Percentiles rank a stretch among this genome's conserved stretches.
These are phyloP conservation scores for Heptranchias perlo DNA, from an alignment of 2,113 vertebrate genomes.

Conservation along the genomic window DNA sequence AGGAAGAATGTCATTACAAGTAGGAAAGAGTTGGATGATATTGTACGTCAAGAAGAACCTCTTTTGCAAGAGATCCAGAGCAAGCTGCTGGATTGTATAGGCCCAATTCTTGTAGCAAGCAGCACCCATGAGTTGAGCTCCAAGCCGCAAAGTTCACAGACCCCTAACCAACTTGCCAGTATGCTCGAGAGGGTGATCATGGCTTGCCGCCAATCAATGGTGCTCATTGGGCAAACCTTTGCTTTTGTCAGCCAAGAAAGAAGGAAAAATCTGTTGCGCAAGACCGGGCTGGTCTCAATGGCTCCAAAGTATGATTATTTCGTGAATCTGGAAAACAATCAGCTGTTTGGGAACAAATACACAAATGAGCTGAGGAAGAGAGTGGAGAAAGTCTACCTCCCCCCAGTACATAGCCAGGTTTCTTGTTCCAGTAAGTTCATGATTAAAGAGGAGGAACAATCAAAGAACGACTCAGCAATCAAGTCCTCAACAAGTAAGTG, in stretches of 20 bases:
- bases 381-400: conserved; percentile 10
- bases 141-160: not conserved
- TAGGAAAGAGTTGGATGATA: conserved; percentile 17
- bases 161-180: not conserved
- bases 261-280: conserved; percentile 5
- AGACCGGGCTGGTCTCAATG: conserved; percentile 17
- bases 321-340: conserved; percentile 3
- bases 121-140: conserved; percentile 13
- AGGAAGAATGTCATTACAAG: conserved; percentile 23
- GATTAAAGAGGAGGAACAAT: conserved; percentile 2
- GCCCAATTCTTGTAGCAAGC: not conserved
- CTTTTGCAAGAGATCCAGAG: conserved; percentile 27
- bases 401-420: not conserved
- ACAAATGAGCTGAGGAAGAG: conserved; percentile 21
- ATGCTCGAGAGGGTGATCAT: not conserved
- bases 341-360: conserved; percentile 34
- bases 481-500: conserved; percentile 26
- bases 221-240: conserved; percentile 31
- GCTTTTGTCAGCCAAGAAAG: conserved; percentile 33
- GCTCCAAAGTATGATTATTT: conserved; percentile 21
- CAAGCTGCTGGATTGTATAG: conserved; percentile 15
- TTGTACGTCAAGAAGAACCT: conserved; percentile 14
- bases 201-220: conserved; percentile 30
- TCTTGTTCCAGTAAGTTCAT: conserved; percentile 13
- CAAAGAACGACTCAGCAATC: not conserved